Percentiles rank a stretch among this genome's conserved stretches.
Conservation (phyloP, 2,888 invertebrate species). For the Pammene fasciana region DNA sequence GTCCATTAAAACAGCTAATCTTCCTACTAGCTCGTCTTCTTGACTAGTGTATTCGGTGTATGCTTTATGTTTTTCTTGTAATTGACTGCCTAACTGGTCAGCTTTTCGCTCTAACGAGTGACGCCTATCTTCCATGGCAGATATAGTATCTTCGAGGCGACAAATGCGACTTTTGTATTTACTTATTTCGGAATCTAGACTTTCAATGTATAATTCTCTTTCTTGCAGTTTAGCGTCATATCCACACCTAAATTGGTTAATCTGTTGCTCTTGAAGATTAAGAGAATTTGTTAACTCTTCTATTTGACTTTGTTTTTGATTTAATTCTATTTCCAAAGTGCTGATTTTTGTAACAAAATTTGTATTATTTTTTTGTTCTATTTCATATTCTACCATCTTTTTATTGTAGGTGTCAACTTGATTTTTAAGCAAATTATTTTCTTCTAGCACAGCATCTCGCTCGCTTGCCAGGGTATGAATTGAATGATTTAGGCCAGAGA, state of each 20-base stretch:
- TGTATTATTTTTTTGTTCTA: conserved; percentile 70
- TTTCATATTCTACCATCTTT: conserved; percentile 71
- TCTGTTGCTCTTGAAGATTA: conserved; percentile 64
- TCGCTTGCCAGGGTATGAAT: conserved; percentile 59
- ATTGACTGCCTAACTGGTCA: conserved; percentile 84
- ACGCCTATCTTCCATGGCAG: conserved; percentile 84
- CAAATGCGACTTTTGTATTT: conserved; percentile 86
- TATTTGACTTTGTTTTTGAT: conserved; percentile 69
- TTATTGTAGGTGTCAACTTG: conserved; percentile 69
- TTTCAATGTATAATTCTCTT: conserved; percentile 88
- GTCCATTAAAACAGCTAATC: conserved; percentile 84
- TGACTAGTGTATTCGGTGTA: conserved; percentile 84
- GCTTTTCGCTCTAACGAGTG: conserved; percentile 84
- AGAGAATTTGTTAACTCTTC: conserved; percentile 63
- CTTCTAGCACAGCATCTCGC: conserved; percentile 56
- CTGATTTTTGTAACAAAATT: conserved; percentile 71
- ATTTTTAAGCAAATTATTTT: conserved; percentile 58
- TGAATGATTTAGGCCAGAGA: conserved; percentile 56
- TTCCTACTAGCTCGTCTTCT: conserved; percentile 85
- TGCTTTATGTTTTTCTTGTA: conserved; percentile 84
- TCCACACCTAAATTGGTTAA: conserved; percentile 72
- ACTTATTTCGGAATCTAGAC: conserved; percentile 86
- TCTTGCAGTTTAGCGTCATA: conserved; percentile 89
- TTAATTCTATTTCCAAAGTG: conserved; percentile 67
- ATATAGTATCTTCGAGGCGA: conserved; percentile 86